phyloP scores from a whole-genome alignment of 2,888 invertebrate genomes.

The Thelaira solivaga region DNA sequence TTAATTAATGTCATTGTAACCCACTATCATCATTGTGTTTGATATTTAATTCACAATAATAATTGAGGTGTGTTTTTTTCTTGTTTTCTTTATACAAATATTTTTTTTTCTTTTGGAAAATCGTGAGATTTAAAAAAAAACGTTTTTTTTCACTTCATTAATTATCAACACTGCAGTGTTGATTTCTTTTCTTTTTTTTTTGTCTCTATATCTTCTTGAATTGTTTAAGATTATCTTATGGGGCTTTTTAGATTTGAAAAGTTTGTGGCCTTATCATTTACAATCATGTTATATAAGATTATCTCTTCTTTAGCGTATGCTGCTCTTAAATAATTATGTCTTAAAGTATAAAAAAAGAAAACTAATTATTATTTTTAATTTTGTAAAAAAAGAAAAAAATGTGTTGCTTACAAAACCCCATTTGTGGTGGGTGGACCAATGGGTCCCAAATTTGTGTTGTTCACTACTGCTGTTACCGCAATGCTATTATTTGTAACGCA shows the following conservation, averaged over 20 bases:
- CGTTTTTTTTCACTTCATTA: no score
- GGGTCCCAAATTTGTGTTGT: conserved; percentile 73
- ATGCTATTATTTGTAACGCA: conserved; percentile 59
- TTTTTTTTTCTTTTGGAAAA: conserved; percentile 18
- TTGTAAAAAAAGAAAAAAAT: conserved; percentile 21
- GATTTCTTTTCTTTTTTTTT: no score
- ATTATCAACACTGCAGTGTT: no score
- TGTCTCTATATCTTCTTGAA: conserved; percentile 29
- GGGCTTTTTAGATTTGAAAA: conserved; percentile 17
- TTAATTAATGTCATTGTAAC: conserved; percentile 1
- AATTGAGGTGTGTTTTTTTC: background rate
- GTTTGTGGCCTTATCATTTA: conserved; percentile 38
- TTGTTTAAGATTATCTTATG: no score
- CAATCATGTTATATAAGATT: conserved; percentile 20
- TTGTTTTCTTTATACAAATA: conserved; percentile 13
- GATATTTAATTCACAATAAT: conserved; percentile 5
- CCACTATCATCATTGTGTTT: background rate
- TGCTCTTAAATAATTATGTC: conserved; percentile 15
- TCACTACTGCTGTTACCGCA: conserved; percentile 65
- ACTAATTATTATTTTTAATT: conserved; percentile 2
- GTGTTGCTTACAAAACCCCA: conserved; percentile 74
- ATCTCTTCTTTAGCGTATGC: conserved; percentile 18
- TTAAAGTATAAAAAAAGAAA: conserved; percentile 23
- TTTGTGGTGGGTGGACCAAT: conserved; percentile 76
- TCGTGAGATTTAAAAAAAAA: no score